These are phyloP conservation scores for Cheirogaleus medius DNA, from an alignment of 2,113 vertebrate genomes.

Conservation along the genomic window DNA sequence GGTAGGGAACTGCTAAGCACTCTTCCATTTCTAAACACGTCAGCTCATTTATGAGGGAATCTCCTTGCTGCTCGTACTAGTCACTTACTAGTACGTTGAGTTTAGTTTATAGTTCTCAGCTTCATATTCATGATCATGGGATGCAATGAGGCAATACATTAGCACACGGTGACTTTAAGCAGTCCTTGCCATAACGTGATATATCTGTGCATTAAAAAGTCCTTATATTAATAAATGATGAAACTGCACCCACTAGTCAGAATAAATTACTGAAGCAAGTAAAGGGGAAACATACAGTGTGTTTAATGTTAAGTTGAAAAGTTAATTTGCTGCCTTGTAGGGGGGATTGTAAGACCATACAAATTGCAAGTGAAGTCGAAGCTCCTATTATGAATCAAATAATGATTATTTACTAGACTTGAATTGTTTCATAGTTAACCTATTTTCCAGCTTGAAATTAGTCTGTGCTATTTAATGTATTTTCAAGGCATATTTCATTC, in stretches of 20 bases:
- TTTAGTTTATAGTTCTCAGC: constrained; percentile 71
- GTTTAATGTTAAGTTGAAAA: not conserved
- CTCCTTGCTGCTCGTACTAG: constrained; percentile 67
- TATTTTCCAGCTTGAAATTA: constrained; percentile 38
- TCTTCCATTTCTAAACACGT: constrained; percentile 66
- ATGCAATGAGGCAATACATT: constrained; percentile 75
- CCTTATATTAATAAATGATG: constrained; percentile 51
- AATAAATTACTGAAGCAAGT: constrained; percentile 48
- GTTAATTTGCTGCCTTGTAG: not conserved
- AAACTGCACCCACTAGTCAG: constrained; percentile 28
- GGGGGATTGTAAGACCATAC: not conserved
- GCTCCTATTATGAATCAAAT: not conserved
- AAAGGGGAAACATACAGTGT: constrained; percentile 1
- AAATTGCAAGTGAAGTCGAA: not conserved
- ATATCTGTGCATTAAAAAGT: constrained; percentile 59
- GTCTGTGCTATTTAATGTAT: constrained; percentile 26
- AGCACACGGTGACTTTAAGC: constrained; percentile 70
- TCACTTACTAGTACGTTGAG: constrained; percentile 76
- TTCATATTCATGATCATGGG: constrained; percentile 76
- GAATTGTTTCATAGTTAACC: not conserved
- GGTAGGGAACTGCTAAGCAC: not conserved
- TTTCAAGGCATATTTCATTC: not conserved
- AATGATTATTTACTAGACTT: not conserved
- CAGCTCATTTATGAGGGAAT: constrained; percentile 73
- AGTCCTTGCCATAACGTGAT: constrained; percentile 69